Percentiles rank a stretch among this genome's conserved stretches.
Conservation (phyloP, 2,888 invertebrate genomes). For the Agrilus biguttatus region DNA sequence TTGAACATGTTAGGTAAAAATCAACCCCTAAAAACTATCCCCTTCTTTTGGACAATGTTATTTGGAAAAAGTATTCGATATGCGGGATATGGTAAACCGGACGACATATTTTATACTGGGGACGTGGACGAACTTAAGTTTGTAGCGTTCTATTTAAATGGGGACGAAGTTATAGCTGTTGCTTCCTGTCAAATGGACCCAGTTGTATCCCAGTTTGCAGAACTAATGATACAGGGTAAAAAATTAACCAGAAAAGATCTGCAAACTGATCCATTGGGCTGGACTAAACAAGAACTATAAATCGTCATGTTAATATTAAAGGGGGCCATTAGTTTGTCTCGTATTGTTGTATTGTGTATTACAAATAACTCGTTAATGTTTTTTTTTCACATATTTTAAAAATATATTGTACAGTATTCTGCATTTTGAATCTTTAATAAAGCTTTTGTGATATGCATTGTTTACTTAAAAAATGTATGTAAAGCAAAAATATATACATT, state of each 20-base stretch:
- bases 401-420: too few relatives aligned
- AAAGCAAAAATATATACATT: too few relatives aligned
- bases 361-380: too few relatives aligned
- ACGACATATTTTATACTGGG: conserved; percentile 63
- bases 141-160: conserved; percentile 61
- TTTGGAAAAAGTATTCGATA: conserved; percentile 68
- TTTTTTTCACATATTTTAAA: too few relatives aligned
- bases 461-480: too few relatives aligned
- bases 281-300: conserved; percentile 1
- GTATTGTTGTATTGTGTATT: too few relatives aligned
- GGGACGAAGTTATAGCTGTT: conserved; percentile 60
- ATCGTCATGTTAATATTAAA: too few relatives aligned
- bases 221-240: conserved; percentile 52
- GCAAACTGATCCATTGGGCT: conserved; percentile 19
- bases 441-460: too few relatives aligned
- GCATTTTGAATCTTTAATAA: too few relatives aligned
- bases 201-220: conserved; percentile 78
- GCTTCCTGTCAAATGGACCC: conserved; percentile 77
- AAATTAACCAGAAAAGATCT: conserved; percentile 48
- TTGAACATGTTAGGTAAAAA: conserved; percentile 64
- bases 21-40: conserved; percentile 53
- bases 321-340: too few relatives aligned
- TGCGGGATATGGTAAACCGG: conserved; percentile 61
- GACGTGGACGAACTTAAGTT: conserved; percentile 62
- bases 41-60: conserved; percentile 87